These are phyloP conservation scores for Calidris pugnax DNA, from an alignment of 2,113 vertebrate genomes.

Conservation along the genomic window DNA sequence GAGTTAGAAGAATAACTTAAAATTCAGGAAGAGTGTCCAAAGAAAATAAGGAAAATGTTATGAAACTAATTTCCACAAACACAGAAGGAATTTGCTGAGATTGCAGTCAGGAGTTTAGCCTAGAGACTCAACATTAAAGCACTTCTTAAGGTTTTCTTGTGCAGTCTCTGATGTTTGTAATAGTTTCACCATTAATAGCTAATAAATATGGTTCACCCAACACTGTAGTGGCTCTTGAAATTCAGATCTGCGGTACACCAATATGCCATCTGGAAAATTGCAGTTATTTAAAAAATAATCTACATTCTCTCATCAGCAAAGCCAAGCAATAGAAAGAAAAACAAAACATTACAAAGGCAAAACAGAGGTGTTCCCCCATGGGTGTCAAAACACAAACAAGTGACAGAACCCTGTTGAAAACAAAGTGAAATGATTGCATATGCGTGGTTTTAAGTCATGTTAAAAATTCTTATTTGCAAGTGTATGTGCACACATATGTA, in stretches of 20 bases:
- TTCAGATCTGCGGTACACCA: not conserved
- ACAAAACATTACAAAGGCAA: not conserved
- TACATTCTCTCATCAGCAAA: not conserved
- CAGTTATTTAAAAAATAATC: not conserved
- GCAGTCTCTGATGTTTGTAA: not conserved
- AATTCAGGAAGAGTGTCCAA: not conserved
- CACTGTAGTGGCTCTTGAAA: not conserved
- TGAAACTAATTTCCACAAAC: not conserved
- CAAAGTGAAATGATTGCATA: not conserved
- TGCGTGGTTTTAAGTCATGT: not conserved
- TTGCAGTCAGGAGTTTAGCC: not conserved
- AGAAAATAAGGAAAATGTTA: not conserved
- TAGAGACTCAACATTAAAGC: not conserved
- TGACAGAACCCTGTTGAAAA: not conserved
- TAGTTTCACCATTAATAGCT: not conserved
- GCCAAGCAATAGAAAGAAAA: not conserved
- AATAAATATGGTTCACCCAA: not conserved
- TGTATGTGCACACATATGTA: not conserved
- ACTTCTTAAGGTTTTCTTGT: not conserved
- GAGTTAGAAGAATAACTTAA: not conserved
- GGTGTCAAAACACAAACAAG: not conserved
- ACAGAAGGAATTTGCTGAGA: slow-evolving; percentile 24
- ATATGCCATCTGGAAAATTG: not conserved
- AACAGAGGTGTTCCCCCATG: not conserved
- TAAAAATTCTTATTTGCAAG: not conserved